Evolutionary conservation across 2,888 invertebrate species (phyloP).

Genomic region (Trachelus tabidus): DNA sequence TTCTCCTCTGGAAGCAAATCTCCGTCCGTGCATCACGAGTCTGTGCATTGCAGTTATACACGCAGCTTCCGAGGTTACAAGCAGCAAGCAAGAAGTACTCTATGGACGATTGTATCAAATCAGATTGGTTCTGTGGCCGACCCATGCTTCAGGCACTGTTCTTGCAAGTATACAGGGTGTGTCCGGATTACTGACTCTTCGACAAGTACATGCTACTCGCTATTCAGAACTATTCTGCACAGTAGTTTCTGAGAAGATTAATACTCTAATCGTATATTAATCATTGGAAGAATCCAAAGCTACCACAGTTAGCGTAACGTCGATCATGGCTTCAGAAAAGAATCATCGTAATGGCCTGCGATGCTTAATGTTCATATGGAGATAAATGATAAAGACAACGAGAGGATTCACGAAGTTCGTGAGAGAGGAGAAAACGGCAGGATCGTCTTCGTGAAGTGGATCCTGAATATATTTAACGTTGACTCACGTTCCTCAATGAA

Average conservation of each 20-base stretch:
- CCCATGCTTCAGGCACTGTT: neutral
- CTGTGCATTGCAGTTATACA: neutral
- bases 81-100: constrained; percentile 33
- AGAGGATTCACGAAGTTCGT: too few relatives aligned
- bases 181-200: neutral
- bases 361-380: neutral
- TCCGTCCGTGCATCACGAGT: neutral
- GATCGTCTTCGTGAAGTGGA: neutral
- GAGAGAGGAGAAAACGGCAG: neutral
- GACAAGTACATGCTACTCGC: neutral
- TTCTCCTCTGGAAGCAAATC: neutral
- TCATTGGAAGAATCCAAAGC: neutral
- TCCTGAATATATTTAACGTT: neutral
- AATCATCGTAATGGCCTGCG: neutral
- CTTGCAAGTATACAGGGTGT: neutral
- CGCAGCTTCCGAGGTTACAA: constrained; percentile 31
- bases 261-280: neutral
- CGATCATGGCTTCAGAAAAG: neutral
- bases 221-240: neutral
- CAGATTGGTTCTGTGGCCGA: constrained; percentile 22
- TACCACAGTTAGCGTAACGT: neutral
- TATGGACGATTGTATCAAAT: constrained; percentile 36
- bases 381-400: neutral
- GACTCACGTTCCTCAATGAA: neutral
- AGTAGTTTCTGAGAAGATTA: neutral